phyloP scores from a whole-genome alignment of 2,888 invertebrate species.

The Cordilura impudica region DNA sequence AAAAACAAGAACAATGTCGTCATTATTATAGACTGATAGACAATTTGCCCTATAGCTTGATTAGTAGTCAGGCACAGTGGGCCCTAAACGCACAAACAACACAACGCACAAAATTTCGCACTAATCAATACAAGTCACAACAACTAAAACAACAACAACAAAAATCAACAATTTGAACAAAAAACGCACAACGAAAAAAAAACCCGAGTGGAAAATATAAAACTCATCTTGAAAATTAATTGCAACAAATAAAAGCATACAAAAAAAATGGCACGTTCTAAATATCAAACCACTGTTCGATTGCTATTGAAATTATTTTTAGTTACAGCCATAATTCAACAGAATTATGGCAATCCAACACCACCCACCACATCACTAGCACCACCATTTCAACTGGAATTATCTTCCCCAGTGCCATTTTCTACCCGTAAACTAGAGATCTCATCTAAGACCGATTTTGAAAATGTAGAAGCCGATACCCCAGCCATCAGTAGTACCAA shows the following conservation, averaged over 20 bases:
- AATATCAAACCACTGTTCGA: slow-evolving; percentile 63
- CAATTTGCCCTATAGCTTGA: slow-evolving; percentile 49
- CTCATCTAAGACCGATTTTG: not conserved
- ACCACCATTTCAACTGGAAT: slow-evolving; percentile 33
- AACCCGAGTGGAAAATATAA: not conserved
- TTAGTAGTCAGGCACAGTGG: slow-evolving; percentile 66
- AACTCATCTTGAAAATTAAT: not conserved
- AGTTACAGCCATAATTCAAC: slow-evolving; percentile 68
- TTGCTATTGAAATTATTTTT: slow-evolving; percentile 70
- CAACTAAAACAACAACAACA: slow-evolving; percentile 2
- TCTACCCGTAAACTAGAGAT: slow-evolving; percentile 57
- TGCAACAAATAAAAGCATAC: not conserved
- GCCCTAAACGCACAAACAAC: slow-evolving; percentile 61
- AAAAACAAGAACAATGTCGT: slow-evolving; percentile 48
- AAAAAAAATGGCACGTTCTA: slow-evolving; percentile 67
- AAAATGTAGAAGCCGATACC: slow-evolving; percentile 11
- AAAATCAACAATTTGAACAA: slow-evolving; percentile 5
- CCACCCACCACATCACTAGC: slow-evolving; percentile 12
- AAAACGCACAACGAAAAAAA: slow-evolving; percentile 48
- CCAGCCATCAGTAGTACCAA: slow-evolving; percentile 9
- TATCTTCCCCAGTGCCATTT: slow-evolving; percentile 66
- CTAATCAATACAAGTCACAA: not conserved
- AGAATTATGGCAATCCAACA: slow-evolving; percentile 65
- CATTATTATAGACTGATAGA: slow-evolving; percentile 43
- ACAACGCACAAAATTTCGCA: slow-evolving; percentile 30